Percentiles rank a stretch among this genome's conserved stretches.
These are phyloP conservation scores for Pollenia amentaria DNA, from an alignment of 2,888 invertebrate genomes.

Conservation along the genomic window DNA sequence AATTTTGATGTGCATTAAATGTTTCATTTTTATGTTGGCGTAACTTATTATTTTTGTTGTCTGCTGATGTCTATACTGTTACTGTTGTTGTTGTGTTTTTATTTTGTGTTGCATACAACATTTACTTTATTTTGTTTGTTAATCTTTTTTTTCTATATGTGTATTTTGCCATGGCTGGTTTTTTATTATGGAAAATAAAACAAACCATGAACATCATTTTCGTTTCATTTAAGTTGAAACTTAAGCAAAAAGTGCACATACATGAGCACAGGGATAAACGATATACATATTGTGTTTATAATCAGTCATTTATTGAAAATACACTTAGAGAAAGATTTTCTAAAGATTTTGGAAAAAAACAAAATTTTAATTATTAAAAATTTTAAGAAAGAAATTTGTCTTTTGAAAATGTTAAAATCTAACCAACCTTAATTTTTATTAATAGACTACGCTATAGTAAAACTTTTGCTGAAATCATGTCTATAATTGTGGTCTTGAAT, in stretches of 20 bases:
- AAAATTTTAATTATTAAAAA: no score
- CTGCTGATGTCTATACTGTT: neutral
- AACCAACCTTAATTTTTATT: no score
- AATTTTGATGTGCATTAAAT: conserved; percentile 59
- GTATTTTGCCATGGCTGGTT: neutral
- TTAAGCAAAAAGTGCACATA: neutral
- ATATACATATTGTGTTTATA: neutral
- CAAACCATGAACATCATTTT: conserved; percentile 50
- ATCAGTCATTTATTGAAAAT: conserved; percentile 2
- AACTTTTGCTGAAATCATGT: no score
- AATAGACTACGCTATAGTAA: no score
- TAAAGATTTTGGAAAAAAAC: no score
- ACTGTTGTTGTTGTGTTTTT: conserved; percentile 12
- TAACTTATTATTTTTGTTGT: conserved; percentile 52
- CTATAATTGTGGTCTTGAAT: no score
- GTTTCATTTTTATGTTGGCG: conserved; percentile 63
- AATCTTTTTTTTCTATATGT: conserved; percentile 17
- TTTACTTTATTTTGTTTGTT: conserved; percentile 53
- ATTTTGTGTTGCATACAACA: conserved; percentile 68
- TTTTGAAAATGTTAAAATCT: no score
- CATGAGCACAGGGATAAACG: neutral
- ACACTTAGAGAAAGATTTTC: conserved; percentile 26
- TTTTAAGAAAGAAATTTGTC: no score
- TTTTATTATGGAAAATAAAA: conserved; percentile 45
- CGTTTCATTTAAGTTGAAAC: conserved; percentile 41